Percentiles rank a stretch among this genome's conserved stretches.
Conservation (phyloP, 92 coral and sea anemone genomes). For the Porites lobata region DNA sequence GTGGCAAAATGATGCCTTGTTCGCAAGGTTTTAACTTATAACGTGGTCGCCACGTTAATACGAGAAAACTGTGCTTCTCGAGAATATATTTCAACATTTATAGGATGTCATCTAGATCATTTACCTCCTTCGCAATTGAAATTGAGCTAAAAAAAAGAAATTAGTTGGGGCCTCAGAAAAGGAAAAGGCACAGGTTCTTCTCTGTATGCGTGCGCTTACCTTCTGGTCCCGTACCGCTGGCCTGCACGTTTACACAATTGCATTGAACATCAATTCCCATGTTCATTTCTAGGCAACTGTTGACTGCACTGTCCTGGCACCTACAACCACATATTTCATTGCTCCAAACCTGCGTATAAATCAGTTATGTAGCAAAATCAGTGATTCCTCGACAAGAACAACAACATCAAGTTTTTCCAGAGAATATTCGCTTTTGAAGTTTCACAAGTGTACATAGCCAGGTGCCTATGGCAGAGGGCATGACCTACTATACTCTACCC, state of each 20-base stretch:
- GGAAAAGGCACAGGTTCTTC: not conserved
- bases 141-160: no score
- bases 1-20: no score
- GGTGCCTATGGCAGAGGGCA: no score
- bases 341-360: constrained; percentile 36
- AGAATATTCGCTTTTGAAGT: not conserved
- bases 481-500: no score
- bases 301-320: constrained; percentile 17
- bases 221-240: constrained; percentile 1
- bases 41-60: no score
- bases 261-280: constrained; percentile 42
- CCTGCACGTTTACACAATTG: constrained; percentile 32
- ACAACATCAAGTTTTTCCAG: not conserved
- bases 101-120: no score
- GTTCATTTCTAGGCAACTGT: not conserved
- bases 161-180: not conserved
- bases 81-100: no score
- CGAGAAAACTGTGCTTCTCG: no score
- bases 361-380: no score
- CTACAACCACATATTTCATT: constrained; percentile 42
- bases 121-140: no score
- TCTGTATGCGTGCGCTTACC: constrained; percentile 11
- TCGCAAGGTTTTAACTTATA: no score
- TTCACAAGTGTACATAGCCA: no score
- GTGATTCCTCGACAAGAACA: not conserved